Evolutionary conservation across 2,797 vertebrate genomes (phyloP).

Genomic region (Pachyuromys duprasi): DNA sequence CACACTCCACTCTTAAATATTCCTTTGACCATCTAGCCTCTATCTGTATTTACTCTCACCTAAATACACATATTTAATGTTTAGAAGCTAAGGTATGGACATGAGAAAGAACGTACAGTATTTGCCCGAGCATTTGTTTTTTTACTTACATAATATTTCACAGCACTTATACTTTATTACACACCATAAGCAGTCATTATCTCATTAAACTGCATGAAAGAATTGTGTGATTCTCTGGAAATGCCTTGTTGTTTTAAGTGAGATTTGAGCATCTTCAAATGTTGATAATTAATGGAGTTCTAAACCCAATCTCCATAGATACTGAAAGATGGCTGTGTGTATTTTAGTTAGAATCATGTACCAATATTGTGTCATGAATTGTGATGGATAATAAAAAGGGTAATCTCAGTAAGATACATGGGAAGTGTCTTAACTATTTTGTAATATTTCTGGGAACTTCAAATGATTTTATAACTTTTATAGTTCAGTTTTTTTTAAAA

Average conservation of each 20-base stretch:
- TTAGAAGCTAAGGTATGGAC: background rate
- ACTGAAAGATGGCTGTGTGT: background rate
- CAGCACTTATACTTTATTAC: background rate
- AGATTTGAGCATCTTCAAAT: background rate
- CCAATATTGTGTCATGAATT: background rate
- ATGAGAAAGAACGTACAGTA: background rate
- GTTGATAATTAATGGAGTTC: background rate
- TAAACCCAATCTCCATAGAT: background rate
- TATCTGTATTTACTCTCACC: background rate
- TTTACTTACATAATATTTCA: background rate
- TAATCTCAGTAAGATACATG: rapidly evolving
- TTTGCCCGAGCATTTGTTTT: background rate
- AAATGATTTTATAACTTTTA: background rate
- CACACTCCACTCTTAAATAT: background rate
- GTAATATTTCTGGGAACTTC: background rate
- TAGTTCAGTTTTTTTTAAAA: background rate
- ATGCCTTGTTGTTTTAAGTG: background rate
- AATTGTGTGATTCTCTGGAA: background rate
- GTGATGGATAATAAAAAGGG: background rate
- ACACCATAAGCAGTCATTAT: no score
- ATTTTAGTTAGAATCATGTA: background rate
- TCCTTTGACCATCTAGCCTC: background rate
- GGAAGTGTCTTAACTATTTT: background rate
- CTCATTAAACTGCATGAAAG: background rate
- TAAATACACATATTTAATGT: background rate